These are phyloP conservation scores for Rhizoglyphus robini DNA, from an alignment of 1,140 invertebrate genomes.

Conservation along the genomic window DNA sequence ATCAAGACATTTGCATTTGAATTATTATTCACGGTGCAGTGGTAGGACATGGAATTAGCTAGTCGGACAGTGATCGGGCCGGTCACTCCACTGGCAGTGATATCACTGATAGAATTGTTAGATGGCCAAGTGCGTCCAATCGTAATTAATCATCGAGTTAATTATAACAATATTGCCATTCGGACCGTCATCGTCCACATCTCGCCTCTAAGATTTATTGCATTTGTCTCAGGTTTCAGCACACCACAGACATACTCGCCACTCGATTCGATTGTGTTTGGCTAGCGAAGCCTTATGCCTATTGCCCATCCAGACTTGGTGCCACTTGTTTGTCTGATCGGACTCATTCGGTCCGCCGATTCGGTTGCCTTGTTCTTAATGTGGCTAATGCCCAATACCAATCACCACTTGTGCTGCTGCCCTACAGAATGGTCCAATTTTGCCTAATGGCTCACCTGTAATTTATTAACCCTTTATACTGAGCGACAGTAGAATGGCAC, in stretches of 20 bases:
- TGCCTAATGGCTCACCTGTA: not conserved
- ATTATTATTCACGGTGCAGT: not conserved
- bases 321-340: no score
- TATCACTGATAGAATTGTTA: no score
- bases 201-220: conserved; percentile 1
- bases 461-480: not conserved
- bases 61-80: no score
- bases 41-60: not conserved
- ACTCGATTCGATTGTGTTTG: no score
- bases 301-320: no score
- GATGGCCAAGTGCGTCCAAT: not conserved
- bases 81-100: no score
- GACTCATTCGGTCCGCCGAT: not conserved
- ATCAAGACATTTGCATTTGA: conserved; percentile 13
- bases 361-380: not conserved
- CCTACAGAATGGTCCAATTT: not conserved
- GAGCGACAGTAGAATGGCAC: not conserved
- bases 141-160: conserved; percentile 11
- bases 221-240: conserved; percentile 1
- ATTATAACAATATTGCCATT: conserved; percentile 15
- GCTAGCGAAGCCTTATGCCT: no score
- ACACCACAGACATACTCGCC: no score
- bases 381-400: not conserved
- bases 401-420: no score
- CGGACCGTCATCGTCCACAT: conserved; percentile 12